These are phyloP conservation scores for Atta colombica DNA, from an alignment of 1,140 invertebrate genomes.

Conservation along the genomic window DNA sequence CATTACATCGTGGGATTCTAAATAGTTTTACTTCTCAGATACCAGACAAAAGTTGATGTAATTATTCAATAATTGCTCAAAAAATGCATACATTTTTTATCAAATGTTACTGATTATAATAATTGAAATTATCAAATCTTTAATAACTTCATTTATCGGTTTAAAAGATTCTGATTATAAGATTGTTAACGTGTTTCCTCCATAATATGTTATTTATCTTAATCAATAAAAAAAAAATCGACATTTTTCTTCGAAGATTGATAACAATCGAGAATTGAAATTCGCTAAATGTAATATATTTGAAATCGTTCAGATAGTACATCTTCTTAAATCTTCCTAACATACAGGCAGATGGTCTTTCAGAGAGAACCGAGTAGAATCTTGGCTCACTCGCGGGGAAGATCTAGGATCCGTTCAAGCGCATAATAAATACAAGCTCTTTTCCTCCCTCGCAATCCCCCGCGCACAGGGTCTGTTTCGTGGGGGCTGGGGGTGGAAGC, in stretches of 20 bases:
- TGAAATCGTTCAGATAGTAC: slow-evolving; percentile 21
- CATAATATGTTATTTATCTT: background rate
- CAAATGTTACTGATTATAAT: background rate
- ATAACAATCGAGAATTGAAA: slow-evolving; percentile 36
- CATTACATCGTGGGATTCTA: no score
- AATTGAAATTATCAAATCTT: background rate
- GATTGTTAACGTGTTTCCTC: background rate
- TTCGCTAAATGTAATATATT: slow-evolving; percentile 13
- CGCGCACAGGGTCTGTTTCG: slow-evolving; percentile 24
- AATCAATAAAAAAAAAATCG: background rate
- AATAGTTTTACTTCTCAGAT: no score
- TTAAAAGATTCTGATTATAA: background rate
- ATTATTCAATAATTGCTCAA: no score
- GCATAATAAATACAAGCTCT: slow-evolving; percentile 63
- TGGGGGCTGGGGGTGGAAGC: slow-evolving; percentile 17
- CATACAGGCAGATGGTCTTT: slow-evolving; percentile 22
- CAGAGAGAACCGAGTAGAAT: slow-evolving; percentile 25
- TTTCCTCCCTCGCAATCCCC: background rate
- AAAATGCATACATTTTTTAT: no score
- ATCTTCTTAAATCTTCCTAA: slow-evolving; percentile 49
- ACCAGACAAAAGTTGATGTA: no score
- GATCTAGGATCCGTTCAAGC: slow-evolving; percentile 53
- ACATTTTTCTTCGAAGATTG: background rate
- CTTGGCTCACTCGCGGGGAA: slow-evolving; percentile 39
- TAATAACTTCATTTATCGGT: background rate